phyloP scores from a whole-genome alignment of 2,113 vertebrate species.

The Ptychochromis oligacanthus region DNA sequence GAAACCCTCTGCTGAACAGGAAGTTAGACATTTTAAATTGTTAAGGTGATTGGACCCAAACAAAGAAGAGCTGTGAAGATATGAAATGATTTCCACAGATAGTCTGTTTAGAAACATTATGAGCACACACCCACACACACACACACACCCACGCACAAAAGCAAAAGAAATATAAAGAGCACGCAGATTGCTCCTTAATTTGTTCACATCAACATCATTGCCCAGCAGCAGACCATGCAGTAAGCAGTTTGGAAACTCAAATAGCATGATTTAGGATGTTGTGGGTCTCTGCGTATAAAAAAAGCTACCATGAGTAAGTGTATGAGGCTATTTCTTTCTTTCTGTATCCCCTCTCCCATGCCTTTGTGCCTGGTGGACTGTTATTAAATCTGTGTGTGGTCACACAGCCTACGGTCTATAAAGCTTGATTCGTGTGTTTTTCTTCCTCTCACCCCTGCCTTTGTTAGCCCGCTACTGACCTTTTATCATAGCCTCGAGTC shows the following conservation, averaged over 20 bases:
- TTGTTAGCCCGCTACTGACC: conserved; percentile 64
- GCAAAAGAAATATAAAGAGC: not conserved
- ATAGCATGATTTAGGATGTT: conserved; percentile 22
- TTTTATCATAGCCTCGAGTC: conserved; percentile 65
- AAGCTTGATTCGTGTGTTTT: conserved; percentile 39
- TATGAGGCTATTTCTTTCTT: not conserved
- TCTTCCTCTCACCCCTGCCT: conserved; percentile 59
- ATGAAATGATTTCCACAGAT: not conserved
- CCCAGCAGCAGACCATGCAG: conserved; percentile 6
- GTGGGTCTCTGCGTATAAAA: not conserved
- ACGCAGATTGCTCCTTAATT: conserved; percentile 28
- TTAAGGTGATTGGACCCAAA: not conserved
- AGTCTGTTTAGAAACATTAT: not conserved
- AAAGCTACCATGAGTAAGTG: conserved; percentile 23
- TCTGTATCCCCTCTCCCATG: not conserved
- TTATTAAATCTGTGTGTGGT: conserved; percentile 64
- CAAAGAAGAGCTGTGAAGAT: not conserved
- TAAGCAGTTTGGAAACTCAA: conserved; percentile 1
- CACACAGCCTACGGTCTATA: conserved; percentile 55
- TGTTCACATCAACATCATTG: conserved; percentile 7
- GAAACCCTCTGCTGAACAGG: not conserved
- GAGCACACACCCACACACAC: no score
- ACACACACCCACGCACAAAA: not conserved
- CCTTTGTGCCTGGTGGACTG: conserved; percentile 59
- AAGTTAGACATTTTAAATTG: not conserved